Base-by-base conservation (phyloP, 2,797 vertebrate genomes). In the Phataginus tricuspis region DNA sequence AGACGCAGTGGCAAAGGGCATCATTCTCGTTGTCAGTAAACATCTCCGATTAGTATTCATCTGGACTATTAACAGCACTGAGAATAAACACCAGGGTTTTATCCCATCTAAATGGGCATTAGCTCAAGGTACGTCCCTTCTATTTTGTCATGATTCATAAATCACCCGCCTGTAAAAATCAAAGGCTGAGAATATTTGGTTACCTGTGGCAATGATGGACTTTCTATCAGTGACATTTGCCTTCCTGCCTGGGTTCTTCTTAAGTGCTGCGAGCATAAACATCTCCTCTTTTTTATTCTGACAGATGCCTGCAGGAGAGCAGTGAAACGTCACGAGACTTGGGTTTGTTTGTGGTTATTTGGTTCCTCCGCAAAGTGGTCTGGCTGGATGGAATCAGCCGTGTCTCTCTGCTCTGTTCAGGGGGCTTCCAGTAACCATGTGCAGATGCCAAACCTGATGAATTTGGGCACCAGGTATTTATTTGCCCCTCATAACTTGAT, bases 341-440 rank as follows among this genome's bases (percentile, higher is more conserved):
- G 89, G 80, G 89, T 95, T 96, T 97, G 97, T 98, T 98, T 98
- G 95, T 97, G 29, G 98, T 97, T 98, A 86, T 96, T 97, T 97
- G 64, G 1, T 96, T 98, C 97, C 91, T 98, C 97, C 91, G 42
- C 86, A 96, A 85, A 98, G 97, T 93, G 95, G 94, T 98, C 90
- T 97, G 94, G 63, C 80, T 93, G 75, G 95, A 94, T 82, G 91
- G 94, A 97, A 98, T 98, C 97, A 97, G 0, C 3, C 25, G 90
- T 95, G 95, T 94, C 42, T 49, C 27, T 27, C 68, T 97, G 97
- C 97, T 96, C 98, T 96, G 59, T 95, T 85, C 94, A 96, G 95
- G 91, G 93, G 97, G 96, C 96, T 96, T 63, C 31, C 6, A 77
- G 79, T 98, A 98, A 98, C 97, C 97, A 93, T 97, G 79, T 96